phyloP scores from a whole-genome alignment of 2,797 vertebrate genomes.

The Pipistrellus pipistrellus region DNA sequence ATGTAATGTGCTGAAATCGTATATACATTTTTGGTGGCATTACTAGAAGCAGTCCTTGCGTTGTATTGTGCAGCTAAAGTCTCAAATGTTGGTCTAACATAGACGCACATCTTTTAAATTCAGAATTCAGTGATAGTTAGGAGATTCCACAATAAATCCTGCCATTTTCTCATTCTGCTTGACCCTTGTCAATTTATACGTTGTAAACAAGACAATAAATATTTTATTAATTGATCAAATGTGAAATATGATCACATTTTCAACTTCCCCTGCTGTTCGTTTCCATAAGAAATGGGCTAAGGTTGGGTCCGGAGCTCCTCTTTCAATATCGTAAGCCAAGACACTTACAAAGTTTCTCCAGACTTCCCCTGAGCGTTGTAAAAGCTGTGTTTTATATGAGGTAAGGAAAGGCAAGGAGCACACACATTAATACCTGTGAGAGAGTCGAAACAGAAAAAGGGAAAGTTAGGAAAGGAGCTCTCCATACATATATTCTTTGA shows the following conservation, averaged over 20 bases:
- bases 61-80: neutral
- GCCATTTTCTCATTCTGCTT: neutral
- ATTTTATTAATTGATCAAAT: neutral
- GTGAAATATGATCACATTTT: neutral
- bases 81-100: neutral
- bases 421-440: neutral
- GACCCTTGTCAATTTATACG: neutral
- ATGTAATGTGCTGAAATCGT: slow-evolving; percentile 10
- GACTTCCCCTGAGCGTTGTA: neutral
- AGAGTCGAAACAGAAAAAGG: neutral
- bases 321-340: neutral
- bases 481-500: neutral
- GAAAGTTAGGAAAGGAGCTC: neutral
- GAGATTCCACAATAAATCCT: neutral
- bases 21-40: neutral
- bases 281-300: neutral
- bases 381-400: slow-evolving; percentile 8
- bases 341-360: neutral
- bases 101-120: neutral
- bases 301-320: neutral
- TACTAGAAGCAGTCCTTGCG: neutral
- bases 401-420: neutral
- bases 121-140: neutral
- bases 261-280: neutral
- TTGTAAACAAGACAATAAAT: neutral